phyloP scores from a whole-genome alignment of 2,797 vertebrate species.

The Ibycter americanus region DNA sequence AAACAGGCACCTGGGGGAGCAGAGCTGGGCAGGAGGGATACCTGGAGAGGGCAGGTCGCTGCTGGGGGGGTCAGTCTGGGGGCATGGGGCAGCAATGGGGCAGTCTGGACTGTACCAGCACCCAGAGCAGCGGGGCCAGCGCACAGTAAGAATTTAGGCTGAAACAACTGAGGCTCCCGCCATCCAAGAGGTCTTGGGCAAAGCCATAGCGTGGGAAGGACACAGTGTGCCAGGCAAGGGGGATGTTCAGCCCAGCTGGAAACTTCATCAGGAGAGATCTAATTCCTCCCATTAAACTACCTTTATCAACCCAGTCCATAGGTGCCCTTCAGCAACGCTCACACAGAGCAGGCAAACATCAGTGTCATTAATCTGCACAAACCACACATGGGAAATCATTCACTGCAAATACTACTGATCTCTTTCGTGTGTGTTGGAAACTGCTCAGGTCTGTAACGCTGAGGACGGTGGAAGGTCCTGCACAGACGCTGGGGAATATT shows the following conservation, averaged over 20 bases:
- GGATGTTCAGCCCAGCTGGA: rapidly evolving
- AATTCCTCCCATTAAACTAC: background rate
- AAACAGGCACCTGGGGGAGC: background rate
- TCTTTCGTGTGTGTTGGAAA: background rate
- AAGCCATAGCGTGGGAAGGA: background rate
- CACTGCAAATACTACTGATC: background rate
- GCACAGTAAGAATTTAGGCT: background rate
- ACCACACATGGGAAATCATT: background rate
- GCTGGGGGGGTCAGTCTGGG: too few species aligned
- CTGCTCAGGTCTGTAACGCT: rapidly evolving
- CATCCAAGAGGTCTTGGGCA: background rate
- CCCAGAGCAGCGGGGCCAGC: background rate
- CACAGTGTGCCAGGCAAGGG: background rate
- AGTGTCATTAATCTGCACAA: background rate
- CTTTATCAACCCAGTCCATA: background rate
- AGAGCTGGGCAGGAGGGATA: background rate
- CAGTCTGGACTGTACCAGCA: rapidly evolving
- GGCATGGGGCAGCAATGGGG: background rate
- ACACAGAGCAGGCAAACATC: background rate
- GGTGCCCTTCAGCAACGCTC: background rate
- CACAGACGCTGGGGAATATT: background rate
- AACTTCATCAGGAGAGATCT: background rate
- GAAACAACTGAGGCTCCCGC: background rate
- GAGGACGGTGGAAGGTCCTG: background rate
- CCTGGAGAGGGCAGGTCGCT: background rate